A percentile compares a stretch with the other conserved stretches of the same genome.
Conservation (phyloP, 92 coral and sea anemone species). For the Heliopora coerulea region DNA sequence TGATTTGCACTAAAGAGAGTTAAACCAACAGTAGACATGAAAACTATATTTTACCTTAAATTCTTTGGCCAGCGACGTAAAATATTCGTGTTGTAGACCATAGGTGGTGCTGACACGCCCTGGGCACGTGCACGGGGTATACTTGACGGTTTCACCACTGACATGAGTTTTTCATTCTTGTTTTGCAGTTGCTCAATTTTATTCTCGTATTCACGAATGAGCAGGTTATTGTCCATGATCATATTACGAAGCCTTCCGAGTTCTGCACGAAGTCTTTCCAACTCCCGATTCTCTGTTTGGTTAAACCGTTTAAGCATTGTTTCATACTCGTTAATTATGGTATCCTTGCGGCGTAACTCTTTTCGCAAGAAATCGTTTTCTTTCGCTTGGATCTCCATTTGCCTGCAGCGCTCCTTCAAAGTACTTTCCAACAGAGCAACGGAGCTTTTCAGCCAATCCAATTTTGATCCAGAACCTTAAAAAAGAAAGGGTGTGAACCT, state of each 20-base stretch:
- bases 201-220: slow-evolving; percentile 85
- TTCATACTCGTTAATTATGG: slow-evolving; percentile 88
- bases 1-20: neutral
- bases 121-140: slow-evolving; percentile 93
- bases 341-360: slow-evolving; percentile 90
- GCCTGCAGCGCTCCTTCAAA: slow-evolving; percentile 88
- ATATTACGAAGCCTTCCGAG: slow-evolving; percentile 70
- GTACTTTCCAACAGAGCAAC: slow-evolving; percentile 83
- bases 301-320: slow-evolving; percentile 81
- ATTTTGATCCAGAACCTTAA: slow-evolving; percentile 60
- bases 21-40: too few relatives aligned
- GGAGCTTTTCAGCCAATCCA: slow-evolving; percentile 92
- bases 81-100: slow-evolving; percentile 35
- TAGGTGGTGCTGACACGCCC: slow-evolving; percentile 98
- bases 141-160: slow-evolving; percentile 77
- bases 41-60: slow-evolving; percentile 74
- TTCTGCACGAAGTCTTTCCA: slow-evolving; percentile 77
- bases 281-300: slow-evolving; percentile 84
- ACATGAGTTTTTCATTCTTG: slow-evolving; percentile 93
- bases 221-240: slow-evolving; percentile 68
- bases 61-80: slow-evolving; percentile 62
- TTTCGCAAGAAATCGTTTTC: slow-evolving; percentile 89
- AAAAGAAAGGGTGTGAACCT: neutral
- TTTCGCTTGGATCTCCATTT: slow-evolving; percentile 88
- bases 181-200: slow-evolving; percentile 79